Evolutionary conservation across 2,888 invertebrate genomes (phyloP).

Genomic region (Peribatodes rhomboidaria): DNA sequence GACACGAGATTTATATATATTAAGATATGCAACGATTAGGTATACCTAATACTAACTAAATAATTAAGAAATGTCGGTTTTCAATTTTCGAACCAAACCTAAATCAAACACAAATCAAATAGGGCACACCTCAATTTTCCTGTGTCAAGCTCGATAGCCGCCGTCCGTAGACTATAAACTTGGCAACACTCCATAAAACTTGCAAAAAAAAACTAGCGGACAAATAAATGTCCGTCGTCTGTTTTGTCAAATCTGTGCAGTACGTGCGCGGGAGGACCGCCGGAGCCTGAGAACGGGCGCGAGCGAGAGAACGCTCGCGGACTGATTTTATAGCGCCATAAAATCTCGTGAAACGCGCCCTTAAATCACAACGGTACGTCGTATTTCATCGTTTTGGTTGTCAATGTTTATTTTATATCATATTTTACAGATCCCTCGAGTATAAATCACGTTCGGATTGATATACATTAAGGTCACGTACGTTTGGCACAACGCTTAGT

Average conservation of each 20-base stretch:
- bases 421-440: conserved; percentile 84
- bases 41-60: background rate
- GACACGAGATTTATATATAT: too few relatives aligned
- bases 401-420: conserved; percentile 87
- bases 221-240: conserved; percentile 84
- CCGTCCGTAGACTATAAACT: conserved; percentile 78
- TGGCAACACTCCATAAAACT: conserved; percentile 84
- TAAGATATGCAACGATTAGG: too few relatives aligned
- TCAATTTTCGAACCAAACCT: background rate
- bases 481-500: conserved; percentile 82
- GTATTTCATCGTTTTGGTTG: conserved; percentile 86
- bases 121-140: conserved; percentile 64
- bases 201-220: conserved; percentile 81
- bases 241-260: conserved; percentile 85
- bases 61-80: background rate
- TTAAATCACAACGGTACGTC: conserved; percentile 84
- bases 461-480: conserved; percentile 86
- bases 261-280: conserved; percentile 70
- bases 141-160: conserved; percentile 71
- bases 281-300: conserved; percentile 39
- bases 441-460: conserved; percentile 84
- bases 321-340: conserved; percentile 85
- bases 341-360: conserved; percentile 85
- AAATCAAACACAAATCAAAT: conserved; percentile 59
- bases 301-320: conserved; percentile 65